These are phyloP conservation scores for Antechinus stuartii DNA, from an alignment of 2,113 vertebrate genomes.

Conservation along the genomic window DNA sequence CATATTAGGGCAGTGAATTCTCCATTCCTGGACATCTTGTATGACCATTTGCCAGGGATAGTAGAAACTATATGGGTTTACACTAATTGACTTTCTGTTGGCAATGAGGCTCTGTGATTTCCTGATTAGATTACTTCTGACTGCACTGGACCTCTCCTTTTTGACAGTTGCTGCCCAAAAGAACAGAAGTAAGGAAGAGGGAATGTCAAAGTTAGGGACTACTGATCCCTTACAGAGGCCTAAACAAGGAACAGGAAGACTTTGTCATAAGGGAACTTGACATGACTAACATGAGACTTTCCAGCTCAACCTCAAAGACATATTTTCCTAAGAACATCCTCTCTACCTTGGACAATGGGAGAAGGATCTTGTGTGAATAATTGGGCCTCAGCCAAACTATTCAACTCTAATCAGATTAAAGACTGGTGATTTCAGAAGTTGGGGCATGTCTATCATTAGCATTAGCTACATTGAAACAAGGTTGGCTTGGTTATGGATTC, in stretches of 20 bases:
- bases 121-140: background rate
- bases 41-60: background rate
- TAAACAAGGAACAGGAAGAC: background rate
- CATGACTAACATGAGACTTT: background rate
- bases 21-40: background rate
- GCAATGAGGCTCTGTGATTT: background rate
- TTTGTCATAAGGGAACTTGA: background rate
- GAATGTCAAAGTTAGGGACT: background rate
- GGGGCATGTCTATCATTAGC: slow-evolving; percentile 80
- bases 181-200: background rate
- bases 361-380: background rate
- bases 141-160: background rate
- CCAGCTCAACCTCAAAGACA: slow-evolving; percentile 26
- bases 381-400: slow-evolving; percentile 51
- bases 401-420: slow-evolving; percentile 81
- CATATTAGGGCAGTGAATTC: background rate
- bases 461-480: slow-evolving; percentile 78
- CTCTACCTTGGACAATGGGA: background rate
- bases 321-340: slow-evolving; percentile 64
- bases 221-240: background rate
- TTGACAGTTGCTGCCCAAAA: background rate
- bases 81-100: background rate
- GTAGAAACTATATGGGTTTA: background rate
- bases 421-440: slow-evolving; percentile 80
- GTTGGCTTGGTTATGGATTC: background rate